Percentiles rank a stretch among this genome's conserved stretches.
Conservation (phyloP, 2,888 invertebrate genomes). For the Drosophila anomelani region DNA sequence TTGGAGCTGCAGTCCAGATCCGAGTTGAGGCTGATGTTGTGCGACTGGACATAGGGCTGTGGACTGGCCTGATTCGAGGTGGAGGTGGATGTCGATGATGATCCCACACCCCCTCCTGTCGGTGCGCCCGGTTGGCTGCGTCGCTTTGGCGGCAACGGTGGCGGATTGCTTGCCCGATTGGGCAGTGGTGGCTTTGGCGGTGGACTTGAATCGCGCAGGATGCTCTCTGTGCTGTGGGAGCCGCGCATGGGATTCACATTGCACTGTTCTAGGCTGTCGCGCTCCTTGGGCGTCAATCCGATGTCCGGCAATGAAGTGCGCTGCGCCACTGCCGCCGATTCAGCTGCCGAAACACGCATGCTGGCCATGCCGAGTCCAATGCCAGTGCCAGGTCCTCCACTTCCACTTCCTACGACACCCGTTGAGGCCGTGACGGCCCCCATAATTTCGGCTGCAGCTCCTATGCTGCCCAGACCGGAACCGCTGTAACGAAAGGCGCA, state of each 20-base stretch:
- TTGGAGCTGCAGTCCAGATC: constrained; percentile 84
- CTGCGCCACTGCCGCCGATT: constrained; percentile 85
- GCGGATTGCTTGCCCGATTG: constrained; percentile 89
- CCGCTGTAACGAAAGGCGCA: constrained; percentile 78
- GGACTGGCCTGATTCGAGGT: constrained; percentile 63
- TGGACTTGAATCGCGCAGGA: constrained; percentile 89
- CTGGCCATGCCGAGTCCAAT: constrained; percentile 21
- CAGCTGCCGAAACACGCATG: constrained; percentile 31
- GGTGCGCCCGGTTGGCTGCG: constrained; percentile 82
- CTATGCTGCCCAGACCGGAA: constrained; percentile 62
- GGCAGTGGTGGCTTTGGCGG: constrained; percentile 96
- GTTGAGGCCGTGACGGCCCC: constrained; percentile 61
- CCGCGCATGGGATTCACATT: constrained; percentile 88
- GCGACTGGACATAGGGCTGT: constrained; percentile 83
- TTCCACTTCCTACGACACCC: constrained; percentile 5
- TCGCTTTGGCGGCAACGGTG: constrained; percentile 92
- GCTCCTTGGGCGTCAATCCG: constrained; percentile 90
- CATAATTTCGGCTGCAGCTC: constrained; percentile 71
- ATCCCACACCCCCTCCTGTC: constrained; percentile 17
- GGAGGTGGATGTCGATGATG: constrained; percentile 37
- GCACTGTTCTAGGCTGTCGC: constrained; percentile 85
- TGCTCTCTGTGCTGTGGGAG: constrained; percentile 93
- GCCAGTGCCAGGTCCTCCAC: constrained; percentile 4
- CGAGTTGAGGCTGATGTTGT: constrained; percentile 81
- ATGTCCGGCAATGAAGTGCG: constrained; percentile 92